phyloP scores from a whole-genome alignment of 2,888 invertebrate genomes.

The Trypoxylon attenuatum region DNA sequence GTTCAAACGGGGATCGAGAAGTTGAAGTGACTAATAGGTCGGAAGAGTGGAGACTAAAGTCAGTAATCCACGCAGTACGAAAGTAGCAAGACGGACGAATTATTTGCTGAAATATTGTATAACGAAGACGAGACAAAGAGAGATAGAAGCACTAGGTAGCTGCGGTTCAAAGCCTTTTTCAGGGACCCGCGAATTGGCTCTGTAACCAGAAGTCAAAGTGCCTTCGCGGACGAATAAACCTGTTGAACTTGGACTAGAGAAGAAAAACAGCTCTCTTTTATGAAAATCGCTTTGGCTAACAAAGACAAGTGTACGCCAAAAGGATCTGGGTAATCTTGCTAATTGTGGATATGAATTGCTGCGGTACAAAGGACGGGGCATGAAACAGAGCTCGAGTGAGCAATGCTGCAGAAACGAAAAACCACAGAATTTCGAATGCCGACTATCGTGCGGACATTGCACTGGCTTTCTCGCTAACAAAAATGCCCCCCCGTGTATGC shows the following conservation, averaged over 20 bases:
- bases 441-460: too few relatives aligned
- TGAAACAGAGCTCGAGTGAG: neutral
- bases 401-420: neutral
- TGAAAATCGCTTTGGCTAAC: conserved; percentile 2
- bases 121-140: neutral
- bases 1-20: too few relatives aligned
- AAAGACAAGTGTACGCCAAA: neutral
- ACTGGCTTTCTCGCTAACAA: too few relatives aligned
- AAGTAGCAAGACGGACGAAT: conserved; percentile 11
- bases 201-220: neutral
- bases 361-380: neutral
- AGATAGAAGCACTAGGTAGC: conserved; percentile 1
- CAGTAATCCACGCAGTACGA: neutral
- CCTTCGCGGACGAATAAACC: conserved; percentile 10
- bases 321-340: neutral
- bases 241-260: conserved; percentile 1
- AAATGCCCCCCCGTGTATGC: too few relatives aligned
- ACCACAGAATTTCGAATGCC: too few relatives aligned
- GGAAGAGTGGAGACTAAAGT: neutral
- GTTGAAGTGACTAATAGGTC: neutral
- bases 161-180: neutral
- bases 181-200: neutral
- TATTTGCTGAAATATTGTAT: conserved; percentile 12
- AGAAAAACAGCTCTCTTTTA: neutral
- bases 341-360: neutral